Evolutionary conservation across 2,797 vertebrate genomes (phyloP).

Genomic region (Acrossocheilus fasciatus): DNA sequence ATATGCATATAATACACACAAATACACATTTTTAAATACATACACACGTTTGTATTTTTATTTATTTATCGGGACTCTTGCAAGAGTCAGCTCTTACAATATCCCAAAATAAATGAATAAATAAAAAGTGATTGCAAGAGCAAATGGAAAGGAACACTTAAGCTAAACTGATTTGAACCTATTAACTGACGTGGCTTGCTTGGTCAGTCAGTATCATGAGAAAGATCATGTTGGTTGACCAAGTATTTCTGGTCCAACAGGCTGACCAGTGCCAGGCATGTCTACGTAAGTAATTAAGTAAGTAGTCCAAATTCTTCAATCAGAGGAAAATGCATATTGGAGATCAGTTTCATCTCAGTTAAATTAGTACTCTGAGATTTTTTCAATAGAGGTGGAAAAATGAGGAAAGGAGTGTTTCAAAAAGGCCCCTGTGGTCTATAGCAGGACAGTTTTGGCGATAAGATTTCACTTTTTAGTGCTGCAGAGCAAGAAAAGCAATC

Average conservation of each 20-base stretch:
- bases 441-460: constrained; percentile 16
- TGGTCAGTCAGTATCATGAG: constrained; percentile 32
- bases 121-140: background rate
- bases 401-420: constrained; percentile 15
- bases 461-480: background rate
- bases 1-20: no score
- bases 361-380: constrained; percentile 49
- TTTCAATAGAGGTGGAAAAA: constrained; percentile 9
- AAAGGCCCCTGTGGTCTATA: constrained; percentile 8
- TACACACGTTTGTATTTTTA: no score
- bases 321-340: constrained; percentile 14
- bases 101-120: no score
- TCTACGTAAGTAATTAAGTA: background rate
- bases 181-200: background rate
- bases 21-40: no score
- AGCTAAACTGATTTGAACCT: background rate
- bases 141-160: background rate
- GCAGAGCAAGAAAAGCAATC: constrained; percentile 8
- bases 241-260: background rate
- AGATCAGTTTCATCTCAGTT: constrained; percentile 35
- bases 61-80: no score
- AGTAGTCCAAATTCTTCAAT: background rate
- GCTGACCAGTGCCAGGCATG: background rate
- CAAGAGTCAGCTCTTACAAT: no score
- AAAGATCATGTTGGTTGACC: background rate